Base-by-base conservation (phyloP, 2,888 invertebrate genomes). In the Automeris io region DNA sequence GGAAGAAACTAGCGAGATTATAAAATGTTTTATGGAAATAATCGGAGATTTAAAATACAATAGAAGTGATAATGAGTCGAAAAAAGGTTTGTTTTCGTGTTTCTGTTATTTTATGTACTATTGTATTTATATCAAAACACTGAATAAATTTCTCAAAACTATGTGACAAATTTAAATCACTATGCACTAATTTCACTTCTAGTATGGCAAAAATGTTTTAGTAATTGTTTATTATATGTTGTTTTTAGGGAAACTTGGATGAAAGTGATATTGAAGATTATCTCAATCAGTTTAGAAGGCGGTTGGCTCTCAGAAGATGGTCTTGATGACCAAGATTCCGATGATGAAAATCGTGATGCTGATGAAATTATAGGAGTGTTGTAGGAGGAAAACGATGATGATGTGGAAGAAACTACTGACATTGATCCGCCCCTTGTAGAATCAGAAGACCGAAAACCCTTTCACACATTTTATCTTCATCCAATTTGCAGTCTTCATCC, bases 141-240 rank as follows among this genome's bases (percentile, higher is more conserved):
- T n/a, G n/a, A n/a, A n/a, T n/a, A n/a, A n/a, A n/a, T n/a, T n/a
- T n/a, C n/a, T n/a, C n/a, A n/a, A n/a, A n/a, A n/a, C n/a, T n/a
- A n/a, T n/a, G n/a, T n/a, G n/a, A n/a, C n/a, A n/a, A n/a, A n/a
- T n/a, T n/a, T n/a, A n/a, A n/a, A n/a, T n/a, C n/a, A n/a, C n/a
- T n/a, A n/a, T n/a, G n/a, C n/a, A n/a, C n/a, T n/a, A n/a, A n/a
- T n/a, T n/a, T n/a, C n/a, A n/a, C n/a, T n/a, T n/a, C n/a, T n/a
- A n/a, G n/a, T n/a, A n/a, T n/a, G n/a, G n/a, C n/a, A n/a, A n/a
- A n/a, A n/a, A n/a, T n/a, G n/a, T n/a, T n/a, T n/a, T n/a, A n/a
- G n/a, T n/a, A 53, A 50, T 55, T 53, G 51, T 60, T 57, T 50
- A 53, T 57, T 58, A 54, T 58, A 49, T 58, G 49, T 61, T 55